Evolutionary conservation across 1,140 invertebrate species (phyloP).

Genomic region (Lamellibrachia luymesi): DNA sequence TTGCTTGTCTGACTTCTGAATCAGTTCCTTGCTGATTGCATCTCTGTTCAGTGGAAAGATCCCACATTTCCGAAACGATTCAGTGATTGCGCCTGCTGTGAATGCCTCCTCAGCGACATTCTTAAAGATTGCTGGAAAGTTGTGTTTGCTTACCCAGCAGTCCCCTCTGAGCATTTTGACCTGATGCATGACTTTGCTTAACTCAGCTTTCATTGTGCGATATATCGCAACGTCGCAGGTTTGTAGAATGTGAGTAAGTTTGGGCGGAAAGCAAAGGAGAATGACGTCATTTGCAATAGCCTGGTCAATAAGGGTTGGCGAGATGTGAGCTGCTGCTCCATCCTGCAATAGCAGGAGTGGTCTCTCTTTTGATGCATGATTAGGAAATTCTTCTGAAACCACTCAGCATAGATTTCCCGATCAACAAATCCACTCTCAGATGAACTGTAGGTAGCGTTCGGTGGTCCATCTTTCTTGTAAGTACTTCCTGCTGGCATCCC

Average conservation of each 20-base stretch:
- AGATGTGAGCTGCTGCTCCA: no score
- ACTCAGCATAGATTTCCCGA: background rate
- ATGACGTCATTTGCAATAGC: background rate
- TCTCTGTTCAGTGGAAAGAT: background rate
- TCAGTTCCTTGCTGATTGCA: conserved; percentile 10
- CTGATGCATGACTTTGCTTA: background rate
- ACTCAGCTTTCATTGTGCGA: conserved; percentile 2
- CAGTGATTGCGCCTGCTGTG: background rate
- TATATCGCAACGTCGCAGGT: background rate
- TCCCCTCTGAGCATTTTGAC: background rate
- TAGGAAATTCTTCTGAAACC: conserved; percentile 13
- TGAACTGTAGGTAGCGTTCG: background rate
- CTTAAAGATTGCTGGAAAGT: background rate
- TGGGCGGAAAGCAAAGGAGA: background rate
- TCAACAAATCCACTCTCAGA: conserved; percentile 4
- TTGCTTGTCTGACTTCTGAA: background rate
- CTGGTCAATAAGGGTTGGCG: background rate
- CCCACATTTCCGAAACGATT: conserved; percentile 6
- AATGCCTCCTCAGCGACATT: background rate
- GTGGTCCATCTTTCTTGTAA: no score
- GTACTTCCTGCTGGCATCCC: no score
- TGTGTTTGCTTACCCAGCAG: background rate
- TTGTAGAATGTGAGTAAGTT: conserved; percentile 7
- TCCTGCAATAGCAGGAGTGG: background rate
- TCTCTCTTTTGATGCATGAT: background rate